phyloP scores from a whole-genome alignment of 2,888 invertebrate species.

The Cryptops parisi region DNA sequence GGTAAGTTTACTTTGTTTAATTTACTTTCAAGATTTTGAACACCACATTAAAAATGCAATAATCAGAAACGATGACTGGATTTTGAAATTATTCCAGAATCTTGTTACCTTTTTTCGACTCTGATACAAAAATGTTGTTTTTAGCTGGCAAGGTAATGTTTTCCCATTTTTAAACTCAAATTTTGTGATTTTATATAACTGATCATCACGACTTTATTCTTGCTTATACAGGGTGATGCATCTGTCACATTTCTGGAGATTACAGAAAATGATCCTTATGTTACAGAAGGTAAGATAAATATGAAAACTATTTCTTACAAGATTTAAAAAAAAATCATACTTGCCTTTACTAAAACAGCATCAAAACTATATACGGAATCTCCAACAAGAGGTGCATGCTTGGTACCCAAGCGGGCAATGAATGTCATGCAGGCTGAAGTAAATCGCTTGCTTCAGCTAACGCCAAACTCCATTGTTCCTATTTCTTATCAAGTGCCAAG shows the following conservation, averaged over 20 bases:
- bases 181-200: conserved; percentile 8
- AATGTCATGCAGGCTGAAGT: conserved; percentile 97
- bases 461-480: conserved; percentile 72
- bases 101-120: conserved; percentile 80
- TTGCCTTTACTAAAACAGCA: conserved; percentile 16
- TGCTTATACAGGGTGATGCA: conserved; percentile 48
- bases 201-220: neutral
- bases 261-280: conserved; percentile 69
- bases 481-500: conserved; percentile 89
- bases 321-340: conserved; percentile 3
- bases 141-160: conserved; percentile 64
- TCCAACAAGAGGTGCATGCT: conserved; percentile 84
- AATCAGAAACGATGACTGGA: too few relatives aligned
- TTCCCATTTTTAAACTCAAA: neutral
- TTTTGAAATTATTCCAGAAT: too few relatives aligned
- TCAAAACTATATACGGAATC: conserved; percentile 67
- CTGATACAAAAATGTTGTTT: conserved; percentile 90
- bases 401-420: conserved; percentile 80
- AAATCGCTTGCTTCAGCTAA: conserved; percentile 72
- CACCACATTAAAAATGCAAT: too few relatives aligned
- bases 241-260: conserved; percentile 82
- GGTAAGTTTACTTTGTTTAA: too few relatives aligned
- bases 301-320: conserved; percentile 16
- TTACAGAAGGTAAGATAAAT: conserved; percentile 76
- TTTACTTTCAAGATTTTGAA: too few relatives aligned